A percentile compares a stretch with the other conserved stretches of the same genome.
These are phyloP conservation scores for Amphipyra tragopoginis DNA, from an alignment of 2,888 invertebrate species.

Conservation along the genomic window DNA sequence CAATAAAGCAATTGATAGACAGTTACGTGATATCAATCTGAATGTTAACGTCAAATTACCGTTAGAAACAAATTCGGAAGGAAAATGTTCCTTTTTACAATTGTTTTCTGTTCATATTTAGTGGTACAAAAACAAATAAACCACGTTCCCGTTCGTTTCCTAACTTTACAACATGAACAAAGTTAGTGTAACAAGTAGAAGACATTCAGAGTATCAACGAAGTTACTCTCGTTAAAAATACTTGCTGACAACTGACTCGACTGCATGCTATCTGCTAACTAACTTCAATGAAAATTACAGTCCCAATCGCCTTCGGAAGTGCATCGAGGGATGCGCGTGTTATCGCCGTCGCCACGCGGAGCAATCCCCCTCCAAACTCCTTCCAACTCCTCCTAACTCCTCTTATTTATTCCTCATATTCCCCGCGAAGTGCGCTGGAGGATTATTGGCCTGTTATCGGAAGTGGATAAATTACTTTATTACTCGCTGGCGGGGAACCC, in stretches of 20 bases:
- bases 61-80: constrained; percentile 18
- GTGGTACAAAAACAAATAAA: constrained; percentile 34
- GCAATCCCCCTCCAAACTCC: constrained; percentile 50
- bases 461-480: constrained; percentile 88
- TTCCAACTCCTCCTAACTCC: constrained; percentile 53
- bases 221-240: constrained; percentile 58
- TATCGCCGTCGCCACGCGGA: constrained; percentile 62
- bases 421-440: constrained; percentile 64
- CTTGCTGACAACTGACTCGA: constrained; percentile 43
- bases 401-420: constrained; percentile 76
- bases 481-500: constrained; percentile 79
- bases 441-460: constrained; percentile 86
- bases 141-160: constrained; percentile 28
- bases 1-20: constrained; percentile 19
- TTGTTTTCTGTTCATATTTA: constrained; percentile 24
- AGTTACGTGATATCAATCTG: constrained; percentile 29
- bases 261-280: constrained; percentile 45
- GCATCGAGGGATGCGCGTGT: constrained; percentile 53
- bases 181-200: constrained; percentile 45
- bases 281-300: constrained; percentile 51
- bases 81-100: constrained; percentile 6
- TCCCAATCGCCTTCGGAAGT: constrained; percentile 35
- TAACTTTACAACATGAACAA: constrained; percentile 36
- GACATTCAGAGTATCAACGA: constrained; percentile 29
- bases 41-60: constrained; percentile 26